Conservation (phyloP, 53 echinoderm and acorn worm genomes). For the Hippasteria phrygiana region DNA sequence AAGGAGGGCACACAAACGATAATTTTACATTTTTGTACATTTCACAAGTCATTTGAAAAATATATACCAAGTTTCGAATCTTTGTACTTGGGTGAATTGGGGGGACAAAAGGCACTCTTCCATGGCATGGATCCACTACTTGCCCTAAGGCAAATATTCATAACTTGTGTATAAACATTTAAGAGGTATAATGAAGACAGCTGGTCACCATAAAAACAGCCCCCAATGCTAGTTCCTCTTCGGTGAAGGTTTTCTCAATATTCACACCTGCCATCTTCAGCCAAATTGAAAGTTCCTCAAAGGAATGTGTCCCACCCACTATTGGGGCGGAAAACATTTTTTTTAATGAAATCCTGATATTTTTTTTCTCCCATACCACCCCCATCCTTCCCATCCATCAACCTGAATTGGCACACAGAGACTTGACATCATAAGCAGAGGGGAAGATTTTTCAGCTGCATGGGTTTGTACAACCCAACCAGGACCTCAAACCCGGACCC, state of each 20-base stretch:
- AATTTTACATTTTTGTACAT: too few species aligned
- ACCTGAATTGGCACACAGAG: slow-evolving; percentile 12
- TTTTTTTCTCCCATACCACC: not conserved
- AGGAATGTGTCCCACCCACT: not conserved
- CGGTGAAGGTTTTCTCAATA: not conserved
- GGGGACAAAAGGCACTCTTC: too few species aligned
- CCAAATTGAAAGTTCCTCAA: not conserved
- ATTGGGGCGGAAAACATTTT: not conserved
- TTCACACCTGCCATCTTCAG: not conserved
- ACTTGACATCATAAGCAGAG: slow-evolving; percentile 46
- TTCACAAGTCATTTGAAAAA: too few species aligned
- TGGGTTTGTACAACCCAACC: not conserved
- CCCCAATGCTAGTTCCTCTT: not conserved
- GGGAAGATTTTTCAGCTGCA: slow-evolving; percentile 57
- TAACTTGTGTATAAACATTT: too few species aligned
- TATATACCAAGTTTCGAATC: too few species aligned
- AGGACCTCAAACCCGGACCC: not conserved
- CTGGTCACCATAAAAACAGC: not conserved
- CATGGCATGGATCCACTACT: too few species aligned
- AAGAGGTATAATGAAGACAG: too few species aligned
- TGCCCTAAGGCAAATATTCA: too few species aligned
- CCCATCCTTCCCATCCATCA: slow-evolving; percentile 35
- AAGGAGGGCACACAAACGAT: too few species aligned
- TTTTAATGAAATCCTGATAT: not conserved
- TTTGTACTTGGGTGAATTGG: too few species aligned